Conservation (phyloP, 2,888 invertebrate species). For the Buathra laborator region DNA sequence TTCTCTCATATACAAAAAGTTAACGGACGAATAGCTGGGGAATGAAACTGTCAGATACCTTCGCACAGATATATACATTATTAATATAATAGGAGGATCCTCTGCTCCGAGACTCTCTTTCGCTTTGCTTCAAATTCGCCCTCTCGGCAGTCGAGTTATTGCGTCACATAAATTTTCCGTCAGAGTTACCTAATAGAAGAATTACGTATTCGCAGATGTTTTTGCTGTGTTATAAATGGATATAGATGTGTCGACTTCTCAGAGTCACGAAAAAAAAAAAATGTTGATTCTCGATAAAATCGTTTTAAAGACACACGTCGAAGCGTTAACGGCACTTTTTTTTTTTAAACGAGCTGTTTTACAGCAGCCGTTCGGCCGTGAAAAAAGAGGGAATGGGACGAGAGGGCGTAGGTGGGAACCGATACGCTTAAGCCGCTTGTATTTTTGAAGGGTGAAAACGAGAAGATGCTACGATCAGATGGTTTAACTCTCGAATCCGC, state of each 20-base stretch:
- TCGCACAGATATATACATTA: conserved; percentile 11
- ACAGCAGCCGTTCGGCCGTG: not conserved
- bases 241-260: not conserved
- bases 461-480: conserved; percentile 12
- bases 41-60: conserved; percentile 21
- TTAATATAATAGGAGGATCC: conserved; percentile 2
- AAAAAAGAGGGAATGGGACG: conserved; percentile 9
- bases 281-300: not conserved
- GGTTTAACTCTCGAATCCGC: conserved; percentile 43
- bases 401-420: not conserved
- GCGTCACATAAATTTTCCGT: conserved; percentile 27
- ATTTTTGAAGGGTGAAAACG: conserved; percentile 50
- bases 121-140: not conserved
- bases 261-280: not conserved
- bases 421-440: conserved; percentile 5
- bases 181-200: conserved; percentile 10
- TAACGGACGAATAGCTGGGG: not conserved
- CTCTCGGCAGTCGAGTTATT: conserved; percentile 13
- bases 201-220: conserved; percentile 21
- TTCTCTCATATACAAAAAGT: not conserved
- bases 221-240: not conserved
- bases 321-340: conserved; percentile 9
- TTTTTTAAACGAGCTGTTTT: conserved; percentile 20
- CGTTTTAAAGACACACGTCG: not conserved
- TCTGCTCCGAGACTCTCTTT: conserved; percentile 14